phyloP scores from a whole-genome alignment of 2,797 vertebrate species.

The Pseudomugil gertrudae region DNA sequence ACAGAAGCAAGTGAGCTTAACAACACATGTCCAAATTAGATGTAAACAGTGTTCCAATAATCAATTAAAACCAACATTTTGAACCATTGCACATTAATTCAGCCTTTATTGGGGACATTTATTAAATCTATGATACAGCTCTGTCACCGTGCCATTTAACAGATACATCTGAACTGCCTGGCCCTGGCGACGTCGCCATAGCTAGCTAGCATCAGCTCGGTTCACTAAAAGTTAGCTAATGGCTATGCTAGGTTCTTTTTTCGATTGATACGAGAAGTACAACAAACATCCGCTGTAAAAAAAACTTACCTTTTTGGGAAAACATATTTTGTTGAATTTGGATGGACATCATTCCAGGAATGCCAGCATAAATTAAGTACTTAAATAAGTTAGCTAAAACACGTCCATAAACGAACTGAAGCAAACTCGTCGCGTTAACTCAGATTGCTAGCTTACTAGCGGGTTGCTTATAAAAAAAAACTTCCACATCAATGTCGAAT shows the following conservation, averaged over 20 bases:
- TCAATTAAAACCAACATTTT: not conserved
- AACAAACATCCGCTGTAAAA: not conserved
- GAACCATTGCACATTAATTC: not conserved
- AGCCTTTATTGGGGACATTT: not conserved
- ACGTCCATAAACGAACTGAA: constrained; percentile 52
- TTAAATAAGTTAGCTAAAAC: constrained; percentile 41
- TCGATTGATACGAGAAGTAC: constrained; percentile 32
- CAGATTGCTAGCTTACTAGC: constrained; percentile 69
- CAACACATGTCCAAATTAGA: constrained; percentile 7
- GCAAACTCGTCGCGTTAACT: constrained; percentile 75
- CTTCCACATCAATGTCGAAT: constrained; percentile 57
- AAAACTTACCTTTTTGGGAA: constrained; percentile 53
- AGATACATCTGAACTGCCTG: constrained; percentile 43
- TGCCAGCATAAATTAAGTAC: constrained; percentile 22
- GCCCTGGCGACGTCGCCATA: constrained; percentile 69
- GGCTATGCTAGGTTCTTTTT: constrained; percentile 69
- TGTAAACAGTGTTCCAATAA: not conserved
- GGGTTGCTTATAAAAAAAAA: constrained; percentile 60
- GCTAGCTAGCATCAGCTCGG: constrained; percentile 71
- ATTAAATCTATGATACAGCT: constrained; percentile 2
- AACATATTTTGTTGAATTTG: not conserved
- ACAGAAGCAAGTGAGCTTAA: constrained; percentile 37
- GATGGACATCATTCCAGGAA: constrained; percentile 46
- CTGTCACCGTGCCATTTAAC: constrained; percentile 26
- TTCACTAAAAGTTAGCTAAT: constrained; percentile 71